These are phyloP conservation scores for Sylvia borin DNA, from an alignment of 2,797 vertebrate species.

Conservation along the genomic window DNA sequence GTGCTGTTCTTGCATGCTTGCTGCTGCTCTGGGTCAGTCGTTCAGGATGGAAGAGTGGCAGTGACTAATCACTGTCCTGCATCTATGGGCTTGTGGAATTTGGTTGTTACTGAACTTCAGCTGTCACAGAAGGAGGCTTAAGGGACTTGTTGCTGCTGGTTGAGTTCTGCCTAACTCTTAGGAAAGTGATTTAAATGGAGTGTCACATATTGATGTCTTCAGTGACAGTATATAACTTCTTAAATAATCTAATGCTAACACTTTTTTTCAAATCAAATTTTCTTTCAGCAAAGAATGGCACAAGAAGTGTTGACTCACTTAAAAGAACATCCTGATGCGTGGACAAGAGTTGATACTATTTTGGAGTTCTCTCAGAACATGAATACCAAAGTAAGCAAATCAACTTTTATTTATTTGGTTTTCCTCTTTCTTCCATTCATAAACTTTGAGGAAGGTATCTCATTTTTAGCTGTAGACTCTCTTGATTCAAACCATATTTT, in stretches of 20 bases:
- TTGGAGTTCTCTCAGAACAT: slow-evolving; percentile 99
- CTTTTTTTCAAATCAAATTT: not conserved
- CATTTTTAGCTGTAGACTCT: slow-evolving; percentile 69
- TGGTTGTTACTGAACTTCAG: not conserved
- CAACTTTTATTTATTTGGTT: slow-evolving; percentile 73
- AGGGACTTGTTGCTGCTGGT: not conserved
- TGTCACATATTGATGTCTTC: not conserved
- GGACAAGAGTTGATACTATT: slow-evolving; percentile 98
- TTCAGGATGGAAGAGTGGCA: not conserved
- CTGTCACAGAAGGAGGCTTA: not conserved
- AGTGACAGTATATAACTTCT: not conserved
- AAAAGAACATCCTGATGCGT: slow-evolving; percentile 97
- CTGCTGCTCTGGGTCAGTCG: not conserved
- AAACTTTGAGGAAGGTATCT: slow-evolving; percentile 91
- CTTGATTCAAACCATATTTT: slow-evolving; percentile 62
- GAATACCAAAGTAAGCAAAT: slow-evolving; percentile 95
- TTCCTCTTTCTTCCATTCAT: slow-evolving; percentile 78
- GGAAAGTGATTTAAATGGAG: not conserved
- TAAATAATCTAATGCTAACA: not conserved
- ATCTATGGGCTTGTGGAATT: not conserved
- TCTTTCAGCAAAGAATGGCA: slow-evolving; percentile 92
- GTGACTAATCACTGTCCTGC: not conserved
- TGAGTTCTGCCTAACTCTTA: not conserved
- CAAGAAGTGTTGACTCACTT: slow-evolving; percentile 97
- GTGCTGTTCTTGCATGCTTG: not conserved